phyloP scores from a whole-genome alignment of 1,140 invertebrate species.

The Zeugodacus cucurbitae region DNA sequence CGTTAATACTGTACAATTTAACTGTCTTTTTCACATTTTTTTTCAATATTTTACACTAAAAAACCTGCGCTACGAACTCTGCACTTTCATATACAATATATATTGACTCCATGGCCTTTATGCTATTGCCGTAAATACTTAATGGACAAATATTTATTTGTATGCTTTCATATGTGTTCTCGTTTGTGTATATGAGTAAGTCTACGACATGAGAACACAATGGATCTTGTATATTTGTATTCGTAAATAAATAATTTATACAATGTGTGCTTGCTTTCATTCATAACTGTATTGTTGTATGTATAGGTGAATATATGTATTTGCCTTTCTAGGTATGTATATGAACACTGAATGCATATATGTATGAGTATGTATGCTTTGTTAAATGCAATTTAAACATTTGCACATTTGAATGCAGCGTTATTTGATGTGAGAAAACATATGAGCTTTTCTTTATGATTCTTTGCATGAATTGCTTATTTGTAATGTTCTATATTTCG shows the following conservation, averaged over 20 bases:
- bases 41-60: background rate
- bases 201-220: background rate
- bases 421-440: background rate
- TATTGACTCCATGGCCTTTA: background rate
- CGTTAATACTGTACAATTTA: constrained; percentile 25
- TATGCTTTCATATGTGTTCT: too few relatives aligned
- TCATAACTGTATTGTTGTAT: too few relatives aligned
- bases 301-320: background rate
- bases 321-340: background rate
- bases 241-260: background rate
- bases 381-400: background rate
- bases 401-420: background rate
- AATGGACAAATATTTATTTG: background rate
- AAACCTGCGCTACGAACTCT: background rate
- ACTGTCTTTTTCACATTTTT: background rate
- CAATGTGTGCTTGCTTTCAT: too few relatives aligned
- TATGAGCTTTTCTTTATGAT: background rate
- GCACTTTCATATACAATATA: background rate
- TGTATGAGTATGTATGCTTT: background rate
- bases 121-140: background rate
- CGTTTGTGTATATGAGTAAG: background rate
- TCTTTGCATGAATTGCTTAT: background rate
- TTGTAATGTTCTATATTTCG: background rate
- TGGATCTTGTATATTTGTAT: too few relatives aligned
- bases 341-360: background rate